Percentiles rank a stretch among this genome's conserved stretches.
Evolutionary conservation across 2,113 vertebrate genomes (phyloP).

Genomic region (Strix uralensis): DNA sequence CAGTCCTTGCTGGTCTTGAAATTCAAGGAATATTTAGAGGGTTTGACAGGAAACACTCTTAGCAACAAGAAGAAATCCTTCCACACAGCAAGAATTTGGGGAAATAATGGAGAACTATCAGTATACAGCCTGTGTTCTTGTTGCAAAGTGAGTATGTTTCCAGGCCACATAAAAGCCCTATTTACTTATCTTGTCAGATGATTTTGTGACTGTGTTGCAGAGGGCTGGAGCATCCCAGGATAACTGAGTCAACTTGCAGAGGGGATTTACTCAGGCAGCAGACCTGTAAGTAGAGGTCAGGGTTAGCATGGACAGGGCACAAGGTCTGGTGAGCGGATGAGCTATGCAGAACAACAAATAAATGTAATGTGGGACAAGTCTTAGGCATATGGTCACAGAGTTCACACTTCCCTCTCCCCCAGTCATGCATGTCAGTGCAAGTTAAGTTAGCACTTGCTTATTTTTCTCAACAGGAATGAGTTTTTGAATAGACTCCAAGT

Average conservation of each 20-base stretch:
- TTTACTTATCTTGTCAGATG: neutral
- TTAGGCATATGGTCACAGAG: neutral
- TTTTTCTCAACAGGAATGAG: neutral
- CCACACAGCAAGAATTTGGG: neutral
- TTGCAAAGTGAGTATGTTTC: neutral
- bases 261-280: neutral
- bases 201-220: neutral
- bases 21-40: neutral
- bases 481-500: neutral
- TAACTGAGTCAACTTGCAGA: neutral
- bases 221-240: neutral
- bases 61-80: neutral
- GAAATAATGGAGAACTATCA: neutral
- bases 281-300: neutral
- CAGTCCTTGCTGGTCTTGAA: neutral
- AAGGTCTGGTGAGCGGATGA: neutral
- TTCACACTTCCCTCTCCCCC: neutral
- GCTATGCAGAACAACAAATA: neutral
- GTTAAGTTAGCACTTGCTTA: neutral
- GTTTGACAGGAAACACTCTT: neutral
- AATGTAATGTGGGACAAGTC: neutral
- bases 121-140: neutral
- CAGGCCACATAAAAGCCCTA: neutral
- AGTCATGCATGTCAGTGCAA: neutral
- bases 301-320: neutral